Evolutionary conservation across 2,888 invertebrate genomes (phyloP).

Genomic region (Brenthis hecate): DNA sequence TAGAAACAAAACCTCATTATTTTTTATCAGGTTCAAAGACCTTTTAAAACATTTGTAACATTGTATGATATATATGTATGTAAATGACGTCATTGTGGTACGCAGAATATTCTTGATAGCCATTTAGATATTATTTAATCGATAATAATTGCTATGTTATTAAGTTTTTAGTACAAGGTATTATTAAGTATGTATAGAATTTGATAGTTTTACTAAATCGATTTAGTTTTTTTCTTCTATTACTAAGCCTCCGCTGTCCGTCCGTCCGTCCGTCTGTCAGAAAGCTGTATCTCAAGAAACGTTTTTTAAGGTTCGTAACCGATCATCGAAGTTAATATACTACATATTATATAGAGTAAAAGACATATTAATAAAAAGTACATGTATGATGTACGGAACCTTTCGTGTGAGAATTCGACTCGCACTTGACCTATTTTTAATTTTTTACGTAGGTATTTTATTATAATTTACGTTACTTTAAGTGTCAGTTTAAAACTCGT

Average conservation of each 20-base stretch:
- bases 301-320: too few relatives aligned
- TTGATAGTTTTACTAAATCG: background rate
- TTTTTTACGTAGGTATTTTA: too few relatives aligned
- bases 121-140: conserved; percentile 23
- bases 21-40: conserved; percentile 32
- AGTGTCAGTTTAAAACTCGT: background rate
- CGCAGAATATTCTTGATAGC: conserved; percentile 18
- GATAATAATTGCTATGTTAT: conserved; percentile 14
- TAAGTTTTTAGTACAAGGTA: background rate
- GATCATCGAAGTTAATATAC: too few relatives aligned
- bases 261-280: too few relatives aligned
- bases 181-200: background rate
- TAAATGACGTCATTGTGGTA: conserved; percentile 15
- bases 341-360: too few relatives aligned
- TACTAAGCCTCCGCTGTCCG: too few relatives aligned
- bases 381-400: too few relatives aligned
- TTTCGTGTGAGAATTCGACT: too few relatives aligned
- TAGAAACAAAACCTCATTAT: conserved; percentile 29
- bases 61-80: conserved; percentile 20
- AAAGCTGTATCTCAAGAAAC: too few relatives aligned
- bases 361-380: too few relatives aligned
- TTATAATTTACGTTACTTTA: too few relatives aligned
- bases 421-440: too few relatives aligned
- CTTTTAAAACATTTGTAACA: conserved; percentile 22
- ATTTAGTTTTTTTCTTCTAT: background rate